Evolutionary conservation across 2,113 vertebrate species (phyloP).

Genomic region (Hiodon tergisus): DNA sequence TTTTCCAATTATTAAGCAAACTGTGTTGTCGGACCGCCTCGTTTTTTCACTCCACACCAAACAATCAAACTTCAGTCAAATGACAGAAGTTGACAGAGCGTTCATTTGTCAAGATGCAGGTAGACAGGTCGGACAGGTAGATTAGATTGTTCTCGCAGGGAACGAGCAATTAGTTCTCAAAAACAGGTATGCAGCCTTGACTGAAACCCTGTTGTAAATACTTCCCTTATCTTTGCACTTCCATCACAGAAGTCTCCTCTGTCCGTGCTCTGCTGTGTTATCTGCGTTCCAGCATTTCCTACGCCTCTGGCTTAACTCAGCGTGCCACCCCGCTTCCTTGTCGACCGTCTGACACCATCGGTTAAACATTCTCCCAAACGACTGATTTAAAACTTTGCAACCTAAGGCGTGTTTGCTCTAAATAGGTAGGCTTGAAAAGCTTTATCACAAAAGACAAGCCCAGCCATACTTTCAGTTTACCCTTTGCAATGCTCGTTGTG

Average conservation of each 20-base stretch:
- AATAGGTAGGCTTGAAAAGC: not conserved
- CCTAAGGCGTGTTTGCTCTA: not conserved
- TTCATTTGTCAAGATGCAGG: no score
- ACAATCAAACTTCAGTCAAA: no score
- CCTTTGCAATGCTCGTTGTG: no score
- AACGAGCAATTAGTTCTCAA: not conserved
- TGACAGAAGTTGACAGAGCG: no score
- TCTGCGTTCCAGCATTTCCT: not conserved
- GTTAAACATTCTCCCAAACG: not conserved
- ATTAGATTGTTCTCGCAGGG: not conserved
- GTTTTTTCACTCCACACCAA: no score
- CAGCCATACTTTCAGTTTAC: not conserved
- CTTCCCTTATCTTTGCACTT: constrained; percentile 4
- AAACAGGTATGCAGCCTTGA: constrained; percentile 14
- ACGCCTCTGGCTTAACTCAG: not conserved
- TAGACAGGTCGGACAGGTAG: not conserved
- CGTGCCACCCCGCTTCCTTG: not conserved
- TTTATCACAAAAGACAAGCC: not conserved
- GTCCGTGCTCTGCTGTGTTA: not conserved
- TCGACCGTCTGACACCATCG: not conserved
- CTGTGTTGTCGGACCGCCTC: no score
- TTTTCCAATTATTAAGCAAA: no score
- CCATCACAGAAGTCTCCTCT: not conserved
- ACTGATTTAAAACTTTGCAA: not conserved
- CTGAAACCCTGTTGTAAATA: constrained; percentile 14